These are phyloP conservation scores for Leptosomus discolor DNA, from an alignment of 2,113 vertebrate genomes.

Conservation along the genomic window DNA sequence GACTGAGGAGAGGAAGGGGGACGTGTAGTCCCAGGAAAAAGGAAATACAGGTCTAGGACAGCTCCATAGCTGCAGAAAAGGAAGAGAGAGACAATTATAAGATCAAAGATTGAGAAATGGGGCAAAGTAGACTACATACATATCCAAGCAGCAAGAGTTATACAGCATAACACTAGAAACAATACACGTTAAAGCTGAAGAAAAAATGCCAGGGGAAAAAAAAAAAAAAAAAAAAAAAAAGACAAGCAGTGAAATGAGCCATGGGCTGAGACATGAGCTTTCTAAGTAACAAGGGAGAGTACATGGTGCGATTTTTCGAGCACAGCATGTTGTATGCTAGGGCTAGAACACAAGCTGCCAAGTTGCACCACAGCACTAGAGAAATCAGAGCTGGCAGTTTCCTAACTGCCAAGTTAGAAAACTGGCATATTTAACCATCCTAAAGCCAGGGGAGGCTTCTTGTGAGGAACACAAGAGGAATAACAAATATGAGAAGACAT, in stretches of 20 bases:
- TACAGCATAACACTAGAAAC: not conserved
- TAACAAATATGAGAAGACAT: not conserved
- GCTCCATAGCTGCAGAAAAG: not conserved
- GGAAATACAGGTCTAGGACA: not conserved
- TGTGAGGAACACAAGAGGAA: not conserved
- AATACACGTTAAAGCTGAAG: not conserved
- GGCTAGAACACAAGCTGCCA: not conserved
- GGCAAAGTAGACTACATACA: not conserved
- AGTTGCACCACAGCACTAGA: not conserved
- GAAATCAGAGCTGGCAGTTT: not conserved
- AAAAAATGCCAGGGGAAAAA: not conserved
- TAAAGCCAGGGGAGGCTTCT: not conserved
- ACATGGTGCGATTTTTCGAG: not conserved
- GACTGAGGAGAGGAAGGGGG: not conserved
- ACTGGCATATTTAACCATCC: not conserved
- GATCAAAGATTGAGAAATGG: not conserved
- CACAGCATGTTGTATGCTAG: not conserved
- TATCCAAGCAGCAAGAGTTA: not conserved
- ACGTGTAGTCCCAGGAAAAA: not conserved
- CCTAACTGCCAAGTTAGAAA: not conserved
- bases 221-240: not conserved
- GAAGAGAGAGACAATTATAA: not conserved
- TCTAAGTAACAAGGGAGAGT: not conserved
- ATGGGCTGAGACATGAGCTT: not conserved
- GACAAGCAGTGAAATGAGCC: not conserved